Evolutionary conservation across 2,888 invertebrate genomes (phyloP).

Genomic region (Macaria liturata): DNA sequence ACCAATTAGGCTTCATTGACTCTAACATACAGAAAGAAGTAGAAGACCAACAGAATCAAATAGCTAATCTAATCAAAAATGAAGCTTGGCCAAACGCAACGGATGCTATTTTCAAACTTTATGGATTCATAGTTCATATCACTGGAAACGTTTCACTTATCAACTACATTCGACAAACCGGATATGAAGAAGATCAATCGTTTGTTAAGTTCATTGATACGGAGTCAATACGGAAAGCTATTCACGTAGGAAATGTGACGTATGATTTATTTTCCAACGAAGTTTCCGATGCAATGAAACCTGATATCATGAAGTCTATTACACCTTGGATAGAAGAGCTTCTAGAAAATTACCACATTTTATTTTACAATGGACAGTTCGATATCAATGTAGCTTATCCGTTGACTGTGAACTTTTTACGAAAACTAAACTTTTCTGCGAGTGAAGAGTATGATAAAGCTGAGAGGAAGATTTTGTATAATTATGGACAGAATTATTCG

Average conservation of each 20-base stretch:
- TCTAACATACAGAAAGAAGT: conserved; percentile 83
- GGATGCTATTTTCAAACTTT: conserved; percentile 80
- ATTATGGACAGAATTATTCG: neutral
- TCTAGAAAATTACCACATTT: conserved; percentile 1
- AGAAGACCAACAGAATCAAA: conserved; percentile 82
- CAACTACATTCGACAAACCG: conserved; percentile 2
- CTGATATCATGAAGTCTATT: neutral
- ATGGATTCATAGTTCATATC: conserved; percentile 72
- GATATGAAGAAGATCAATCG: neutral
- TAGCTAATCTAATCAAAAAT: conserved; percentile 82
- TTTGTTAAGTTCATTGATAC: neutral
- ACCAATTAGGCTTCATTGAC: conserved; percentile 89
- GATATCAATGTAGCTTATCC: conserved; percentile 6
- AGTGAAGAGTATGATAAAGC: neutral
- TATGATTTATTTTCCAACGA: neutral
- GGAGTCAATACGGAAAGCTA: conserved; percentile 9
- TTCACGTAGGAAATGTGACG: conserved; percentile 15
- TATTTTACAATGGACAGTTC: conserved; percentile 10
- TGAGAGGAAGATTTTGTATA: neutral
- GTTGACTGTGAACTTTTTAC: neutral
- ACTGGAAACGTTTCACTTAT: neutral
- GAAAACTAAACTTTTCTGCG: neutral
- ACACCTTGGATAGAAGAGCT: neutral
- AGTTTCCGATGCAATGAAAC: neutral
- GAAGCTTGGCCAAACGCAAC: conserved; percentile 86